Evolutionary conservation across 2,888 invertebrate species (phyloP), one percentile per base, ranked within the genome.

Genomic region (Gymnocheta viridis): DNA sequence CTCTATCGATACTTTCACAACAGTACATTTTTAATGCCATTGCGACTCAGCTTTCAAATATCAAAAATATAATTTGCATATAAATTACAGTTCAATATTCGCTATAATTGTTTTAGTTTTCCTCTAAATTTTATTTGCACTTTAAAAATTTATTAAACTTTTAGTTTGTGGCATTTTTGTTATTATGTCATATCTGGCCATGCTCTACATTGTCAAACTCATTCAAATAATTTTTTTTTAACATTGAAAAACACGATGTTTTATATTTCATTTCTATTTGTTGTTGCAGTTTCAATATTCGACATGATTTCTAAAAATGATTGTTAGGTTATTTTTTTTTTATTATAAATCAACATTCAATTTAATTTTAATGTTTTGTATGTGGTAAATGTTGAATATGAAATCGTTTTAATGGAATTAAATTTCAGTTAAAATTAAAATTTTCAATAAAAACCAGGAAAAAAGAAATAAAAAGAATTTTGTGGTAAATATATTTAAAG

Each of bases 341-440:
- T 29, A 38, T 32, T 58, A 70, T 66, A 74, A 66, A 60, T 76
- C 10, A 79, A 76, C 79, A 66, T 22, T 60, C 41, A 79, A 76
- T 83, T 76, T 32, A 44, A 73, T 62, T 49, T 38, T 17, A 19
- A 64, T 56, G 27, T 79, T 47, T 17, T 62, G 41, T n/a, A 17
- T 54, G 80, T 54, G 79, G 54, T 54, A 19, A 35, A 70, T 19
- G 10, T 47, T 69, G 1, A 54, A 27, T 24, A 41, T 17, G 6
- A 17, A 38, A 54, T n/a, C 17, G 27, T 27, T 54, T 54, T 27
- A 19, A 9, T 76, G 32, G 56, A 44, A 41, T 70, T 44, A 29
- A 22, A 12, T 67, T 67, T 35, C 19, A 14, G 12, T 60, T 38
- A 24, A 62, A 41, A 27, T 9, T 0, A 7, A 1, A 41, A 35